Evolutionary conservation across 2,113 vertebrate species (phyloP).

Genomic region (Vulpes lagopus): DNA sequence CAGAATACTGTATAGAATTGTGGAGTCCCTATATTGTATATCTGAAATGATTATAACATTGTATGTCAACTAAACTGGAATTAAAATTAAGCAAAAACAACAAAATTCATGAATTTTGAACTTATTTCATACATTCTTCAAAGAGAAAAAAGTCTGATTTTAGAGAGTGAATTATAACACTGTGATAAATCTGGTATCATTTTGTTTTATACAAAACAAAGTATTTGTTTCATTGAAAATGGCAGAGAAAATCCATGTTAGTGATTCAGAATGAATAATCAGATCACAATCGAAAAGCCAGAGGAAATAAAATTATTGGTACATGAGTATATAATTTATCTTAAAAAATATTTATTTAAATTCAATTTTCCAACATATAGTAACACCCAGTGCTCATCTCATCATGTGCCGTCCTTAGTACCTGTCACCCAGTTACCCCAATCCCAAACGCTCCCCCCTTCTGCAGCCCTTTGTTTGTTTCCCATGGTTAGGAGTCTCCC

Average conservation of each 20-base stretch:
- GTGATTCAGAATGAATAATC: neutral
- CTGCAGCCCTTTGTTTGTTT: no score
- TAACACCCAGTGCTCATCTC: no score
- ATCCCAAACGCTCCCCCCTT: no score
- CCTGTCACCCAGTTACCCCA: no score
- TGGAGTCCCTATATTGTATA: neutral
- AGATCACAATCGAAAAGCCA: neutral
- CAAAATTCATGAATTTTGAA: neutral
- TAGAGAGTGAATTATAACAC: neutral
- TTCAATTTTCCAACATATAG: no score
- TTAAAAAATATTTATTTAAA: no score
- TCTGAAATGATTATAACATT: neutral
- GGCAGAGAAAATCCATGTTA: neutral
- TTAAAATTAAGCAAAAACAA: neutral
- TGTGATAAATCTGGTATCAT: neutral
- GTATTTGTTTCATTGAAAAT: neutral
- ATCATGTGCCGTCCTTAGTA: no score
- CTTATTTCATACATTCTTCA: neutral
- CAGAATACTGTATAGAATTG: neutral
- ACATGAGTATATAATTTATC: neutral
- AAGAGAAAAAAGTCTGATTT: neutral
- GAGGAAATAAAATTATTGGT: neutral
- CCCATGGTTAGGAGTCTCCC: no score
- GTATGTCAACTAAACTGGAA: neutral
- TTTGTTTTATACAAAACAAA: neutral